These are phyloP conservation scores for Schizotus pectinicornis DNA, from an alignment of 2,888 invertebrate species.

Conservation along the genomic window DNA sequence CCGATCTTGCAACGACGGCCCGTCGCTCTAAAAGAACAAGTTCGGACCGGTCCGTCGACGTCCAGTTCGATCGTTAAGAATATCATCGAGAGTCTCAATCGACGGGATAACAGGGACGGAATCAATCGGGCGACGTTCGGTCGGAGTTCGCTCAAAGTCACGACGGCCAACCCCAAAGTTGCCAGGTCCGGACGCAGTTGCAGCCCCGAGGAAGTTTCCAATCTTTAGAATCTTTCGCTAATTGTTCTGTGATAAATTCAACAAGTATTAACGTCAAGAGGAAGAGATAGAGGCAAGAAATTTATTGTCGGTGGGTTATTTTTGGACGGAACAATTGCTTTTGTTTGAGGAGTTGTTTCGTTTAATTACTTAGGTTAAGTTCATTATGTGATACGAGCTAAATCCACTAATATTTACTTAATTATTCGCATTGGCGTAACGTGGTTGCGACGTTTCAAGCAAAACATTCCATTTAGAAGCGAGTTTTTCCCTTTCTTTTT, in stretches of 20 bases:
- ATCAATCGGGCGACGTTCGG: conserved; percentile 48
- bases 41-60: background rate
- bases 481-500: no score
- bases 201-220: conserved; percentile 46
- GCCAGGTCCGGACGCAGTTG: conserved; percentile 30
- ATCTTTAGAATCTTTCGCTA: conserved; percentile 36
- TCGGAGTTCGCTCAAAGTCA: conserved; percentile 52
- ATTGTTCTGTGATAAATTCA: conserved; percentile 31
- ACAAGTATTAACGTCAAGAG: conserved; percentile 13
- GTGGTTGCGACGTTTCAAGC: background rate
- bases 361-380: conserved; percentile 9
- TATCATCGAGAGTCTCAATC: conserved; percentile 56
- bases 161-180: conserved; percentile 48
- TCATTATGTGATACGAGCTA: conserved; percentile 14
- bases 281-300: no score
- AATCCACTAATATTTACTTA: conserved; percentile 22
- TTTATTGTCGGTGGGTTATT: conserved; percentile 8
- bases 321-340: conserved; percentile 15
- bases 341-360: conserved; percentile 17
- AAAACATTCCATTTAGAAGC: background rate
- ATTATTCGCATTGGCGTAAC: conserved; percentile 17
- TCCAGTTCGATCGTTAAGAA: conserved; percentile 50
- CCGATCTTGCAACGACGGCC: conserved; percentile 38
- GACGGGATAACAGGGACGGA: conserved; percentile 45
- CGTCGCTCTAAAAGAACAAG: conserved; percentile 3